A percentile compares a stretch with the other conserved stretches of the same genome.
Evolutionary conservation across 2,888 invertebrate species (phyloP).

Genomic region (Bugula neritina): DNA sequence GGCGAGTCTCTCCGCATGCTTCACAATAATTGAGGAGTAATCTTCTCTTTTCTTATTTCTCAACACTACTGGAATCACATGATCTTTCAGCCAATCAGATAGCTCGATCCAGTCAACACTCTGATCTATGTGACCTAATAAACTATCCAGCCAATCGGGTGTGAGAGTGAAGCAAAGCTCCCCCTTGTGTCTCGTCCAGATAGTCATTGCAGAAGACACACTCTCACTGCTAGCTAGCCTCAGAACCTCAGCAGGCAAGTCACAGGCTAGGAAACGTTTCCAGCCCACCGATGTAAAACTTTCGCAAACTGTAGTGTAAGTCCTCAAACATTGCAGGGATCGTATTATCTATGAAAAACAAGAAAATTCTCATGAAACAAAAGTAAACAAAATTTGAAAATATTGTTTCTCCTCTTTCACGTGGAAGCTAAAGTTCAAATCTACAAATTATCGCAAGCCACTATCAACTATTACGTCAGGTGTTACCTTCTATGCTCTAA

Average conservation of each 20-base stretch:
- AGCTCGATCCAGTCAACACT: background rate
- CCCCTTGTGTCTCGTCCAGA: conserved; percentile 21
- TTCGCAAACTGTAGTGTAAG: background rate
- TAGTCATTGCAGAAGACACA: background rate
- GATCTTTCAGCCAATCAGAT: background rate
- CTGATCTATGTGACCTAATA: background rate
- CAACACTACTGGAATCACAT: background rate
- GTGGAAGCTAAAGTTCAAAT: too few relatives aligned
- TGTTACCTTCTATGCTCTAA: too few relatives aligned
- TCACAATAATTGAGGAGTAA: background rate
- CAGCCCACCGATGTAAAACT: background rate
- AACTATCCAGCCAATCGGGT: background rate
- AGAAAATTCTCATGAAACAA: too few relatives aligned
- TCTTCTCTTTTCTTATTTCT: background rate
- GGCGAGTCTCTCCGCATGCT: background rate
- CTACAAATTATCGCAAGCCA: too few relatives aligned
- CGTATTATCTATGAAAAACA: background rate
- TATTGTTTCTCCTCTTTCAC: too few relatives aligned
- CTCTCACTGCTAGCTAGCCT: background rate
- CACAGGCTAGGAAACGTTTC: background rate
- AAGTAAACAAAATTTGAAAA: too few relatives aligned
- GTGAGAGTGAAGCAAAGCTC: background rate
- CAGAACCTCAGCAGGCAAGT: background rate
- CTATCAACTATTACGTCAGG: too few relatives aligned
- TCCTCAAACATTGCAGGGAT: background rate